These are phyloP conservation scores for Gortyna flavago DNA, from an alignment of 2,888 invertebrate genomes.

Conservation along the genomic window DNA sequence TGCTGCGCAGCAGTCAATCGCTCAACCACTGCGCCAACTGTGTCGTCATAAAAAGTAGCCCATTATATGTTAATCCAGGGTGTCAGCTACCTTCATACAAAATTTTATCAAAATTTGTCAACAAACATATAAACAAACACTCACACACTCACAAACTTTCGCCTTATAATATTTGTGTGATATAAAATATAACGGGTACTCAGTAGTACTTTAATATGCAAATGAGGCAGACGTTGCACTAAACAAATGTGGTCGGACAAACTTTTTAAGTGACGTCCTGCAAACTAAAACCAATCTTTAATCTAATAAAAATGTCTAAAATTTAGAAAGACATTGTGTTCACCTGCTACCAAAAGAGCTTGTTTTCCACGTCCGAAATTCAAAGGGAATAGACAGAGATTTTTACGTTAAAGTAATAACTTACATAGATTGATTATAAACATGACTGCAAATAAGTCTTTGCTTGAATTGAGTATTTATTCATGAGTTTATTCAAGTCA, in stretches of 20 bases:
- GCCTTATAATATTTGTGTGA: too few relatives aligned
- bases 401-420: background rate
- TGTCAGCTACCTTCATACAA: too few relatives aligned
- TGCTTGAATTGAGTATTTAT: background rate
- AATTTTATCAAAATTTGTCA: too few relatives aligned
- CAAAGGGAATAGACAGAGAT: background rate
- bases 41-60: too few relatives aligned
- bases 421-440: background rate
- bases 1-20: too few relatives aligned
- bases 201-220: conserved; percentile 4
- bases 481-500: background rate
- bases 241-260: background rate
- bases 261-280: conserved; percentile 26
- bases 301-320: conserved; percentile 35
- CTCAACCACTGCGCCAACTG: too few relatives aligned
- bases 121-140: too few relatives aligned
- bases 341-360: conserved; percentile 44
- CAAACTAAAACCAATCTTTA: conserved; percentile 21
- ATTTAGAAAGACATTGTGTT: conserved; percentile 35
- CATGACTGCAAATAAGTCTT: background rate
- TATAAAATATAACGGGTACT: background rate
- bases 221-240: conserved; percentile 15
- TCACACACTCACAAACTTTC: too few relatives aligned
- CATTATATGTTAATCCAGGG: too few relatives aligned
- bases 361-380: background rate